Conservation (phyloP, 2,888 invertebrate genomes). For the Timandra comae region DNA sequence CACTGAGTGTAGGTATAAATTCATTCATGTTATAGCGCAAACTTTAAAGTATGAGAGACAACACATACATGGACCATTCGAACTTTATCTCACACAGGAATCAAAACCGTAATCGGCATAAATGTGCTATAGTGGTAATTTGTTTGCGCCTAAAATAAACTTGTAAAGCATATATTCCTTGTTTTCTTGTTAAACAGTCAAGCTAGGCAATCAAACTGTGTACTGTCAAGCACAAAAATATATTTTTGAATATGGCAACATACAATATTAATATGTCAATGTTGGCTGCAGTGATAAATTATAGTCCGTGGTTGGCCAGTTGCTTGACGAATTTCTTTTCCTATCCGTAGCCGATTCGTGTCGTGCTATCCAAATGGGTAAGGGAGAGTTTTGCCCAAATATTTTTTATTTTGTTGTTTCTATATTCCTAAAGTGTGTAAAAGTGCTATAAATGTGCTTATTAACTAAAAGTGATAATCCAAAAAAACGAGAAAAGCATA, state of each 20-base stretch:
- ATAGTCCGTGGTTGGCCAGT: constrained; percentile 54
- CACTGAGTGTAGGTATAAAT: too few species aligned
- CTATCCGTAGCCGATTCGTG: constrained; percentile 76
- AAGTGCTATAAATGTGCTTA: constrained; percentile 39
- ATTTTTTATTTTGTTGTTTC: constrained; percentile 47
- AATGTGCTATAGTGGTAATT: too few species aligned
- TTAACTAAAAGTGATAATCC: constrained; percentile 45
- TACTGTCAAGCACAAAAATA: too few species aligned
- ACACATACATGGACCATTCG: too few species aligned
- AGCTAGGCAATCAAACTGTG: constrained; percentile 1
- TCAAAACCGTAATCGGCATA: too few species aligned
- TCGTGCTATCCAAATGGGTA: constrained; percentile 76
- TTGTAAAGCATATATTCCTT: too few species aligned
- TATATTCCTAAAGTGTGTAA: too few species aligned
- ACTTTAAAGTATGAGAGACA: too few species aligned
- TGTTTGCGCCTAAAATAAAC: too few species aligned
- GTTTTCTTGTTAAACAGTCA: not conserved
- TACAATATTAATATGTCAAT: constrained; percentile 25
- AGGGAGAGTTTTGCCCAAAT: constrained; percentile 63
- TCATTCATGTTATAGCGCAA: too few species aligned
- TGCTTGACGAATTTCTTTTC: constrained; percentile 65
- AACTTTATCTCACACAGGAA: too few species aligned
- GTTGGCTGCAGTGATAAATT: constrained; percentile 52
- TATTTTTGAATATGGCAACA: constrained; percentile 28
- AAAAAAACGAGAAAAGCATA: constrained; percentile 19